These are phyloP conservation scores for Anas bahamensis DNA, from an alignment of 2,797 vertebrate species.

Conservation along the genomic window DNA sequence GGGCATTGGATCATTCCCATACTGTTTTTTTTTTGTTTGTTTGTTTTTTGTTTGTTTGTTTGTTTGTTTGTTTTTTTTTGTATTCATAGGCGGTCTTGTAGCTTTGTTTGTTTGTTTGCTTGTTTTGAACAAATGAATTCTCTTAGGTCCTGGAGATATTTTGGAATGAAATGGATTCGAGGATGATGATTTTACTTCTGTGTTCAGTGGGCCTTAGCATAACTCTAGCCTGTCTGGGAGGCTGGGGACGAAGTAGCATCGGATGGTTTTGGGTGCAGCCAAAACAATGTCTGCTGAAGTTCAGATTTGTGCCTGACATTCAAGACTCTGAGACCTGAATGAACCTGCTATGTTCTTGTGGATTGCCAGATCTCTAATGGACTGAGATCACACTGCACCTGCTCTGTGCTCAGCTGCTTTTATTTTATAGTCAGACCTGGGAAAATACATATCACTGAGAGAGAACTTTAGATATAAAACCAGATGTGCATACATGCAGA, in stretches of 20 bases:
- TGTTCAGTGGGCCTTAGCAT: accelerated
- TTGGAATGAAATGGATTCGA: background rate
- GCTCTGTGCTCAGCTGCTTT: background rate
- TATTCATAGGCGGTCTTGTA: too few species aligned
- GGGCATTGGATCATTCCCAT: background rate
- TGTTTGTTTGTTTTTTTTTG: too few species aligned
- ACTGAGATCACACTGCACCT: background rate
- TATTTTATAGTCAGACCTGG: background rate
- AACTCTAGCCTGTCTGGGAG: background rate
- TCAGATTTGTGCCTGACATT: accelerated
- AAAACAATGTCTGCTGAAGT: background rate
- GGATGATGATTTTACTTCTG: background rate
- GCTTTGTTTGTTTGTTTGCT: background rate
- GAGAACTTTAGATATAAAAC: background rate
- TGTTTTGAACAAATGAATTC: background rate
- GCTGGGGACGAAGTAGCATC: background rate
- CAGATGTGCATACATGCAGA: background rate
- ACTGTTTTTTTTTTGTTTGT: background rate
- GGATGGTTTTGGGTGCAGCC: accelerated
- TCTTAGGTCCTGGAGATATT: background rate
- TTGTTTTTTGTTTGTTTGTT: too few species aligned
- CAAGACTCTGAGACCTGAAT: accelerated
- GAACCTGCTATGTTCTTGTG: background rate
- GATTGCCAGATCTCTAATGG: background rate
- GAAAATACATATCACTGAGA: accelerated